A percentile compares a stretch with the other conserved stretches of the same genome.
These are phyloP conservation scores for Charaxes varanes DNA, from an alignment of 1,140 invertebrate genomes.

Conservation along the genomic window DNA sequence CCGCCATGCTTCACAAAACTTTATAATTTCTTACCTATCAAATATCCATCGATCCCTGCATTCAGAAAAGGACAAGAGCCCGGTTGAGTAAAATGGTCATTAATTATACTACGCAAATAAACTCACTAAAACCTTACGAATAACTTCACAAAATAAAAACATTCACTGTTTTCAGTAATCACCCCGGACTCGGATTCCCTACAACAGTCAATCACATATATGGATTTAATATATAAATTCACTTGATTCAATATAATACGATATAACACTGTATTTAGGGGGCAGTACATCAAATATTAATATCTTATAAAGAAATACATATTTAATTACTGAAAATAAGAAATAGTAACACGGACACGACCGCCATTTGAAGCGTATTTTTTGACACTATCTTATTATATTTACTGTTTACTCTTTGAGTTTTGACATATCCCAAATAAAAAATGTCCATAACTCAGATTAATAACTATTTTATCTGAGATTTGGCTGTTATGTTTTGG, in stretches of 20 bases:
- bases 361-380: conserved; percentile 12
- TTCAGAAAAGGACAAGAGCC: conserved; percentile 4
- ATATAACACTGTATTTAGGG: no score
- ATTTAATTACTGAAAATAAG: conserved; percentile 6
- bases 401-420: no score
- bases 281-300: conserved; percentile 1
- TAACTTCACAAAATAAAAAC: conserved; percentile 9
- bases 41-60: conserved; percentile 36
- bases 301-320: conserved; percentile 3
- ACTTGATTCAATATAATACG: neutral
- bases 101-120: neutral
- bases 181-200: conserved; percentile 15
- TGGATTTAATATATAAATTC: conserved; percentile 4
- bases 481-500: no score
- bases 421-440: no score
- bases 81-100: conserved; percentile 8
- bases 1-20: conserved; percentile 22
- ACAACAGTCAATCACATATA: conserved; percentile 14
- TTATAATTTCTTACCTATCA: conserved; percentile 37
- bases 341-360: conserved; percentile 17
- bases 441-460: no score
- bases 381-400: conserved; percentile 26
- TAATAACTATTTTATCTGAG: no score
- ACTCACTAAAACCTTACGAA: conserved; percentile 1
- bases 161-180: conserved; percentile 23